Evolutionary conservation across 2,888 invertebrate genomes (phyloP), one percentile per base, ranked within the genome.

Genomic region (Camptogramma bilineatum): DNA sequence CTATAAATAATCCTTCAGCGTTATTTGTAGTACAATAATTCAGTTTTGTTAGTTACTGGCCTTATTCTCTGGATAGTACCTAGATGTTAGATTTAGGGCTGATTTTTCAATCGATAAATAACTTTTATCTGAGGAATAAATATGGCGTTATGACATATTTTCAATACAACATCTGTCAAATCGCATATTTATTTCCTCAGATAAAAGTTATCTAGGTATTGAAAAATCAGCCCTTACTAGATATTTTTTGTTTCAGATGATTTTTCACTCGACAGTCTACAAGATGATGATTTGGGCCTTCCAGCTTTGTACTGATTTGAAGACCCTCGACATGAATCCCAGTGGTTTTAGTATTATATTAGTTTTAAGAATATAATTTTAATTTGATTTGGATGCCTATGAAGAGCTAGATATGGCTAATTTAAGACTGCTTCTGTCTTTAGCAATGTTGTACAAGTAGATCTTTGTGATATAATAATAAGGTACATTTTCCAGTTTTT

Each of bases 261-360:
- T 59, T 87, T 87, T 57, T 90, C 90, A 54, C 79, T 77, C 71
- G 85, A 82, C 44, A 88, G 84, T 62, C 72, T 87, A 42, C 78
- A 80, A 9, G 86, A 88, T 64, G 83, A 87, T 50, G 85, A 87
- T 53, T 77, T 90, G 3, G 84, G 80, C 0, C 77, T 91, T 5
- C 91, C 91, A 8, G 82, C 80, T 31, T 69, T 89, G 17, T 90
- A 85, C 67, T 90, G 71, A 78, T 17, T 9, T n/a, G 7, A 7
- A 31, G 21, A 39, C 3, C 19, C 3, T n/a, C 44, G 19, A 1
- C 13, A 59, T 31, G 44, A 31, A 48, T 53, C 58, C 54, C 60
- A 66, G 55, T 59, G 62, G 44, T 54, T 56, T 46, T 52, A 54
- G 4, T 56, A 55, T 55, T 50, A 61, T 8, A 0, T 42, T 31